Evolutionary conservation across 2,113 vertebrate genomes (phyloP), one percentile per base, ranked within the genome.

Genomic region (Rhinoptilus africanus): DNA sequence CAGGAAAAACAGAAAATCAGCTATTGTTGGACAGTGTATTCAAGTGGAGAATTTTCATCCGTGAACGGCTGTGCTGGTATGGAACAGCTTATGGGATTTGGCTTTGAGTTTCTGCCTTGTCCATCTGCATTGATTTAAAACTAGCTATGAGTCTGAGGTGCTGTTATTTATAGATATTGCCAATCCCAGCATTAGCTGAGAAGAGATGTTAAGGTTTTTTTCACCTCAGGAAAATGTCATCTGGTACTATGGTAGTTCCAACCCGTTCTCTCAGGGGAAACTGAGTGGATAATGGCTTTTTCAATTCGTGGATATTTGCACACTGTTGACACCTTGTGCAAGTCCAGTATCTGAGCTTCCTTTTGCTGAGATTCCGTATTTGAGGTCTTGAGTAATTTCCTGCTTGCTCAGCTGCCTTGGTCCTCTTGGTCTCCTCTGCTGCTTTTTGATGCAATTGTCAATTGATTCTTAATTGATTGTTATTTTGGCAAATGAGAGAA

Each of bases 11-110:
- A 72, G 69, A 59, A 64, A 63, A 71, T 30, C 32, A 6, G 59
- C 67, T 83, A 2, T 63, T 84, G 60, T 60, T 81, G 73, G 48
- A 5, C 39, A 26, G 43, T 41, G 48, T 59, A n/a, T 90, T 50
- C 26, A 37, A 60, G 47, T 32, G 62, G 24, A 51, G 94, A 82
- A 39, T 79, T 85, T 91, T 67, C 45, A 85, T 93, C 93, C 11
- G 5, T 12, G 66, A 64, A 12, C 0, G 39, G 76, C 93, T 87
- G 39, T 60, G 88, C 91, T 78, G 87, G 92, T 87, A 47, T 91
- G 95, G 95, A 97, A 73, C 89, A 95, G 94, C 91, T 97, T 96
- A 95, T 69, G 86, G 95, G 95, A 95, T 96, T 97, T 94, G 91
- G 80, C 91, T 94, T 71, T 2, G 62, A 73, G 92, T 87, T 93